Evolutionary conservation across 1,140 invertebrate genomes (phyloP).

Genomic region (Hydropsyche tenuis): DNA sequence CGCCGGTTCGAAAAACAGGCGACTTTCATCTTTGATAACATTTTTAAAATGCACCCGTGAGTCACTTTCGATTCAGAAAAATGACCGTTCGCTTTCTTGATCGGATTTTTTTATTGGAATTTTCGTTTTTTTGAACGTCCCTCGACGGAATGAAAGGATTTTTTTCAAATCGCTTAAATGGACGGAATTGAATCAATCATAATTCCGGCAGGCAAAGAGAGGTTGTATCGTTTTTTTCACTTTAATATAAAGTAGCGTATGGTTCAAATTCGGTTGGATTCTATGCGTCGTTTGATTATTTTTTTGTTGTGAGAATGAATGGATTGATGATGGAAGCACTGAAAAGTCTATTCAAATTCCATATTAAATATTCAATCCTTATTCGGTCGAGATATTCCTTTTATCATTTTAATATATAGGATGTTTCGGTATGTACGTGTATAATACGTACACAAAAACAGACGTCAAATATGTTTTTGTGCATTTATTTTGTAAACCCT

Average conservation of each 20-base stretch:
- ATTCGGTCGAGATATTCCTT: conserved; percentile 36
- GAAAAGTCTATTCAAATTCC: conserved; percentile 38
- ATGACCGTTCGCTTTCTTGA: background rate
- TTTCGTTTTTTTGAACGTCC: background rate
- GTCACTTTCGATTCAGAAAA: background rate
- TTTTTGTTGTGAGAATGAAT: conserved; percentile 16
- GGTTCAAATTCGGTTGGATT: background rate
- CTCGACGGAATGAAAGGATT: conserved; percentile 23
- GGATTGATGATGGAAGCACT: conserved; percentile 38
- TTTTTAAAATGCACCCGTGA: background rate
- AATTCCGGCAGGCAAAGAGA: conserved; percentile 28
- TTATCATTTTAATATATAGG: conserved; percentile 32
- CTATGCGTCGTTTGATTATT: conserved; percentile 23
- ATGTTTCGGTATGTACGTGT: conserved; percentile 24
- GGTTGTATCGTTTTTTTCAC: background rate
- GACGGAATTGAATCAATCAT: conserved; percentile 46
- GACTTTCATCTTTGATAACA: background rate
- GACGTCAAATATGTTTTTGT: conserved; percentile 27
- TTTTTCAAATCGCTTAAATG: conserved; percentile 45
- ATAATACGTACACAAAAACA: conserved; percentile 53
- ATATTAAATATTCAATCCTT: conserved; percentile 41
- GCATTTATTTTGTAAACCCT: background rate
- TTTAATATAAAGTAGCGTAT: background rate
- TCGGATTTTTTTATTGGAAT: background rate
- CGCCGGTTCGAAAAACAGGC: background rate